phyloP scores from a whole-genome alignment of 2,797 vertebrate genomes.

The Parambassis ranga region DNA sequence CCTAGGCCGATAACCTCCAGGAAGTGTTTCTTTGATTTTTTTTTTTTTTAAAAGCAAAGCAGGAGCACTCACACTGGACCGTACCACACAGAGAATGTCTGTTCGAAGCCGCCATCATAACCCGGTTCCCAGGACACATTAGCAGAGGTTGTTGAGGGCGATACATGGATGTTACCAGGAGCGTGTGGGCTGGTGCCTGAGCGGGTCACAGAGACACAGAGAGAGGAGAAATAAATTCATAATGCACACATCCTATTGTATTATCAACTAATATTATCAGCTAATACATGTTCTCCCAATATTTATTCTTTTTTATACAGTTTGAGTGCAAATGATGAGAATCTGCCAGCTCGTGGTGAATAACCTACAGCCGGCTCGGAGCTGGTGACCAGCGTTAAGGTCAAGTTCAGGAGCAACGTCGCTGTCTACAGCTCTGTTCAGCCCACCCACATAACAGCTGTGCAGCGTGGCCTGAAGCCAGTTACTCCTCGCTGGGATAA shows the following conservation, averaged over 20 bases:
- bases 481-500: conserved; percentile 39
- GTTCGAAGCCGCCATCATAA: conserved; percentile 98
- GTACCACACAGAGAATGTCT: conserved; percentile 99
- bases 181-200: conserved; percentile 98
- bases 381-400: conserved; percentile 37
- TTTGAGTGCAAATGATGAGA: neutral
- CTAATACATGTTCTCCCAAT: too few relatives aligned
- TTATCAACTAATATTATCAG: neutral
- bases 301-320: too few relatives aligned
- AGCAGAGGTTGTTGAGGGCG: conserved; percentile 92
- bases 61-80: conserved; percentile 99
- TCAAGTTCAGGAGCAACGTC: conserved; percentile 41
- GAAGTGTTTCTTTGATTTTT: conserved; percentile 58
- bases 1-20: conserved; percentile 2
- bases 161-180: conserved; percentile 91
- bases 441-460: conserved; percentile 60
- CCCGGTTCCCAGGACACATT: conserved; percentile 98
- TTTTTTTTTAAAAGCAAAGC: conserved; percentile 80
- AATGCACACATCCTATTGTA: neutral
- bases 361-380: conserved; percentile 19
- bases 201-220: conserved; percentile 30
- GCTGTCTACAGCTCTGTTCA: conserved; percentile 30
- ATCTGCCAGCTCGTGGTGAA: conserved; percentile 2
- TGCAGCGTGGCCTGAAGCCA: conserved; percentile 49
- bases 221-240: conserved; percentile 19